Base-by-base conservation (phyloP, 2,113 vertebrate species). In the Coptodon bakossiorum region DNA sequence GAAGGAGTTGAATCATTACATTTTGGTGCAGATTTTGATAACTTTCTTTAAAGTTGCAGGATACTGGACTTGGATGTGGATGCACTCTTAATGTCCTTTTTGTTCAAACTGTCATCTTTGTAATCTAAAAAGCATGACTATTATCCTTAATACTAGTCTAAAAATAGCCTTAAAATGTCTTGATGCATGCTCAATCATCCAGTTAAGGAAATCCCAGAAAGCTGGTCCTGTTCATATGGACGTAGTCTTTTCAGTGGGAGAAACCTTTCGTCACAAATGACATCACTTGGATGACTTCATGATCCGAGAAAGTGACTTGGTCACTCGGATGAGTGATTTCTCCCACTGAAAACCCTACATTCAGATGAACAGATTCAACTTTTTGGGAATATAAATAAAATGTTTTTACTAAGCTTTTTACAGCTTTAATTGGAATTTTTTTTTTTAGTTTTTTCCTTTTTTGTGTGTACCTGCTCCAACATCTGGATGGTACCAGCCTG, bases 401-500 rank as follows among this genome's bases (percentile, higher is more conserved):
- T 38, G 1, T 3, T 0, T 12, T 36, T 66, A 66, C 17, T 66
- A 76, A 27, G 40, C 3, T 22, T 22, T 22, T 22, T 27, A 2
- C 7, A 27, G 40, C 40, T 76, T 48, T 76, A 45, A 29, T 29
- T 48, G 14, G 40, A 27, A 3, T 19, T 14, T 22, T 24, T 22
- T 24, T 22, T 19, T 22, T 13, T 16, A 4, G 8, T 45, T 73
- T 73, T 27, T 43, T 5, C 9, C n/a, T 24, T 7, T 78, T 40
- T 27, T 5, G 14, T 80, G 19, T 71, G 6, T 95, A 99, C 98
- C 98, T 99, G 98, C 88, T 99, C 98, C 95, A 99, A 93, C 97
- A 99, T 98, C 96, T 99, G 98, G 93, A 99, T 99, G 90, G 96
- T 97, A 48, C 98, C 98, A 1, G 98, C 98, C 94, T 99, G 98